phyloP scores from a whole-genome alignment of 1,140 invertebrate species.

The Phocides pigmalion region DNA sequence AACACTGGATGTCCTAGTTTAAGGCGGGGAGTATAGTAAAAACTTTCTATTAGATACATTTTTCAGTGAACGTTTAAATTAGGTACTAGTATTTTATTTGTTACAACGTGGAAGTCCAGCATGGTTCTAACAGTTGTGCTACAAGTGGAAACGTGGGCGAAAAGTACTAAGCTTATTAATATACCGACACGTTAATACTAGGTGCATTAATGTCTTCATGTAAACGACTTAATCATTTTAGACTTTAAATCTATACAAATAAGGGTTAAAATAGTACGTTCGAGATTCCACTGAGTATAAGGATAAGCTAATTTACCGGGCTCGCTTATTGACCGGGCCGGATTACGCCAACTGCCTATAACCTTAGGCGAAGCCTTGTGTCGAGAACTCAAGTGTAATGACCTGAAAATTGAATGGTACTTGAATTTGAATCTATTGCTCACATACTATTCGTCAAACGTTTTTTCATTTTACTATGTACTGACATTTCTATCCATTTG shows the following conservation, averaged over 20 bases:
- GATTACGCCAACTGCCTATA: conserved; percentile 9
- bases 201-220: neutral
- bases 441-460: neutral
- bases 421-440: neutral
- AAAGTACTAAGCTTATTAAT: too few relatives aligned
- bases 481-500: too few relatives aligned
- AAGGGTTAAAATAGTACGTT: neutral
- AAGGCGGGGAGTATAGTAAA: too few relatives aligned
- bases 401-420: neutral
- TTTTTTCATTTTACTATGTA: too few relatives aligned
- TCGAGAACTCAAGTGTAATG: conserved; percentile 5
- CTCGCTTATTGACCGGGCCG: conserved; percentile 8
- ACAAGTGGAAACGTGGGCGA: too few relatives aligned
- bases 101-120: too few relatives aligned
- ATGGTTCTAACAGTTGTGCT: too few relatives aligned
- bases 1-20: too few relatives aligned
- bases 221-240: neutral
- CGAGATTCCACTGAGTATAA: neutral
- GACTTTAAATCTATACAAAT: neutral
- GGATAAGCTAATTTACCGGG: conserved; percentile 14
- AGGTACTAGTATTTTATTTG: too few relatives aligned
- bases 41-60: too few relatives aligned
- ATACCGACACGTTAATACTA: neutral
- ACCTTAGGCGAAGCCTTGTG: neutral
- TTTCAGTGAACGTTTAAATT: too few relatives aligned